Evolutionary conservation across 2,113 vertebrate genomes (phyloP).

Genomic region (Sisor rabdophorus): DNA sequence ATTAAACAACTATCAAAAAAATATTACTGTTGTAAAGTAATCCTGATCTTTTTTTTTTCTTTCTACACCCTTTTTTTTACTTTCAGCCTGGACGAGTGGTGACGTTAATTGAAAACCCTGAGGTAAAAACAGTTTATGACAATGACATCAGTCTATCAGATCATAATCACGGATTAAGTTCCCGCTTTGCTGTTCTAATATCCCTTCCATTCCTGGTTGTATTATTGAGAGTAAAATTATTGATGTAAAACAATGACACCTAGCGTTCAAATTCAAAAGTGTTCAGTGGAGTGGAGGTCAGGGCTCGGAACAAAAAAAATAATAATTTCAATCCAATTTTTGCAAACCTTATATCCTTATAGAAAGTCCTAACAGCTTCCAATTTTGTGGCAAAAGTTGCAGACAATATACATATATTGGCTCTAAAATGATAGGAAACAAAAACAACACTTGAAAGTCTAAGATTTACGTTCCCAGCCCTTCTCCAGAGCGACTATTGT

Average conservation of each 20-base stretch:
- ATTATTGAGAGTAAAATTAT: neutral
- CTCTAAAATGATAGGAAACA: too few species aligned
- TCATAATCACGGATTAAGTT: neutral
- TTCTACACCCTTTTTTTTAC: neutral
- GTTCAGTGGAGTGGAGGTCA: neutral
- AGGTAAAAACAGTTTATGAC: conserved; percentile 68
- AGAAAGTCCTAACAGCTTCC: too few species aligned
- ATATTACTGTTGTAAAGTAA: neutral
- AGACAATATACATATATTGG: too few species aligned
- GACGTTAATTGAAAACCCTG: conserved; percentile 90
- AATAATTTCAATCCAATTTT: too few species aligned
- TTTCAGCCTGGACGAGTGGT: conserved; percentile 93
- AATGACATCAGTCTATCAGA: neutral
- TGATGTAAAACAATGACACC: neutral
- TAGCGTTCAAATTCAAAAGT: neutral
- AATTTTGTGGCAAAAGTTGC: too few species aligned
- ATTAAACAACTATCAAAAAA: too few species aligned
- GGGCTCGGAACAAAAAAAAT: neutral
- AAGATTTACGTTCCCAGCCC: too few species aligned
- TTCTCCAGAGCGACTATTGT: too few species aligned
- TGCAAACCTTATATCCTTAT: too few species aligned
- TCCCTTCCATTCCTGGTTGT: neutral
- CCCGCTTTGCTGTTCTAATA: neutral
- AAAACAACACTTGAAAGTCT: too few species aligned
- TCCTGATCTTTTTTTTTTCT: neutral